Evolutionary conservation across 2,888 invertebrate species (phyloP), one percentile per base, ranked within the genome.

Genomic region (Amphipyra berbera): DNA sequence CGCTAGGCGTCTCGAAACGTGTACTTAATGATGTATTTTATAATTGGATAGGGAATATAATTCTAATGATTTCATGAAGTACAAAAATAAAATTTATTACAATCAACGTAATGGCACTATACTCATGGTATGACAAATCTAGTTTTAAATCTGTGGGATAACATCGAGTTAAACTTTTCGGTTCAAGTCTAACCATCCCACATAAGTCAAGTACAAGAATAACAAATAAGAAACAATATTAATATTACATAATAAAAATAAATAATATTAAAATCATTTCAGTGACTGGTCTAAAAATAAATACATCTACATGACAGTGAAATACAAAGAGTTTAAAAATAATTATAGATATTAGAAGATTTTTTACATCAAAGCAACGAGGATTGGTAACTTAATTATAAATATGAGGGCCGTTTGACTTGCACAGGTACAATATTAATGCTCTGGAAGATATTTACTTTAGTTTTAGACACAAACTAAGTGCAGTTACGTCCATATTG

Each of bases 81-180:
- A 84, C 54, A 83, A 88, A 88, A 87, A 84, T 87, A 88, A 82
- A 82, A 74, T 84, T 84, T 82, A 78, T 72, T 70, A 72, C 58
- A 82, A 81, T 84, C 73, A 84, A 87, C 76, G 73, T 67, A 82
- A 87, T 88, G 88, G 87, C 88, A 76, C 74, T 57, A 71, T 68
- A 60, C 65, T 67, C 70, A 59, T 78, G 68, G 59, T 70, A 73
- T 48, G 56, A 70, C 46, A 63, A 55, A 62, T 53, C 47, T 64
- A 68, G 50, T 46, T 58, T 57, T 40, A 15, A 48, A 65, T 21
- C 21, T 53, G 55, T 41, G 15, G 45, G 33, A 42, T 55, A 41
- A 15, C 27, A 53, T 21, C 21, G 45, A 67, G 33, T 50, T 13
- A 38, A 41, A 37, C 37, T 41, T 35, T 46, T 44, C 41, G 45